Evolutionary conservation across 2,797 vertebrate species (phyloP).

Genomic region (Enteromius afrohamiltoni): DNA sequence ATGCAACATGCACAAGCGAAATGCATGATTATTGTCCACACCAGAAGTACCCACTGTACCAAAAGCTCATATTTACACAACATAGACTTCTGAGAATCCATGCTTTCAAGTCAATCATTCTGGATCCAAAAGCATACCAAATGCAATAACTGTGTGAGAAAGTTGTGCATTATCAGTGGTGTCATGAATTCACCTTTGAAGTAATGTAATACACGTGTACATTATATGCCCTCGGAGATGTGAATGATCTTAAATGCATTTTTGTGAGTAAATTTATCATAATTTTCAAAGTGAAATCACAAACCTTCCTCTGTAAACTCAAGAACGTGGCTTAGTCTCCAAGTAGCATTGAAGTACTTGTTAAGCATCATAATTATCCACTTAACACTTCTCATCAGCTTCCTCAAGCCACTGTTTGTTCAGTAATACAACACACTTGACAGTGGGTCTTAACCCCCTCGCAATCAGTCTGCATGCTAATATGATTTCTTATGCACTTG

Average conservation of each 20-base stretch:
- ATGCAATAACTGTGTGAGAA: not conserved
- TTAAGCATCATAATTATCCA: constrained; percentile 46
- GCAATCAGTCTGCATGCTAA: not conserved
- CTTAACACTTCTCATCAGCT: constrained; percentile 43
- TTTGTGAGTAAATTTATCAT: constrained; percentile 2
- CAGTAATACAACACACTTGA: constrained; percentile 15
- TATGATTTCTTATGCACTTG: not conserved
- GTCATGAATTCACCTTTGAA: not conserved
- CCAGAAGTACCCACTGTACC: not conserved
- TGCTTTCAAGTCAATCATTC: not conserved
- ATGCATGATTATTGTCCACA: not conserved
- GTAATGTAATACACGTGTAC: not conserved
- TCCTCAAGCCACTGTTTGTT: constrained; percentile 44
- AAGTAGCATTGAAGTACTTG: constrained; percentile 47
- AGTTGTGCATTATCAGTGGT: not conserved
- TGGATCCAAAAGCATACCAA: not conserved
- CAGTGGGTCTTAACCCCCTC: not conserved
- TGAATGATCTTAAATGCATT: not conserved
- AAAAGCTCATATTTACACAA: not conserved
- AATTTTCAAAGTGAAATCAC: constrained; percentile 9
- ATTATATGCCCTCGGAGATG: not conserved
- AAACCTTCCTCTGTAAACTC: constrained; percentile 24
- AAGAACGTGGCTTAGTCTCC: constrained; percentile 27
- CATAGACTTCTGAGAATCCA: not conserved
- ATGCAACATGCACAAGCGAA: not conserved